Evolutionary conservation across 2,113 vertebrate genomes (phyloP), one percentile per base, ranked within the genome.

Genomic region (Ptyas mucosa): DNA sequence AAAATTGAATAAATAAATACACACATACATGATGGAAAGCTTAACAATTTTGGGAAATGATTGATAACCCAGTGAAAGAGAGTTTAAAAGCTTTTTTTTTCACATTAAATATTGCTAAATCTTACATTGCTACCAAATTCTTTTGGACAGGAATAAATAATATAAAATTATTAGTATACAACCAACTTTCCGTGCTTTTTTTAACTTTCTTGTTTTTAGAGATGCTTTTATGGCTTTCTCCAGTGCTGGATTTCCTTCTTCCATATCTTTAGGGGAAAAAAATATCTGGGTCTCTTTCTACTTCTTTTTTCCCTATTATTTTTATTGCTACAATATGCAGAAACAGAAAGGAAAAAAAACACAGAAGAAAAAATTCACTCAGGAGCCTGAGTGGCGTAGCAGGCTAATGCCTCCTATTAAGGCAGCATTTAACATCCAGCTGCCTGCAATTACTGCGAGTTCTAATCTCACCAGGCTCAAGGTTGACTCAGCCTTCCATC

Each of bases 71-170:
- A 69, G 6, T 75, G n/a, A 75, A 34, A 34, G 2, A 75, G 14
- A 7, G n/a, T 34, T 20, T 75, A 75, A 75, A 75, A 75, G n/a
- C 64, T 75, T 1, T 18, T 75, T 34, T 8, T 34, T 3, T 7
- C 4, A 14, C 14, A 75, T 75, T 20, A 34, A 75, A 75, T 75
- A 75, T 75, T 75, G 64, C 64, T 34, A 34, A 75, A 75, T n/a
- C 64, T 75, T 75, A 75, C 8, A 75, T 75, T 34, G 14, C 64
- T 15, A n/a, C 29, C 1, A 0, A 29, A 4, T 11, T 46, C 29
- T 89, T 46, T 11, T 89, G 12, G 0, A 55, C n/a, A 5, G 0
- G 0, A 29, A 0, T 93, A 21, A 0, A 0, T 18, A 91, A 58
- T 10, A 46, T 18, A 58, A 91, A 53, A 46, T 8, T 29, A 29